A percentile compares a stretch with the other conserved stretches of the same genome.
Conservation (phyloP, 1,140 invertebrate genomes). For the Drosophila kohkoa region DNA sequence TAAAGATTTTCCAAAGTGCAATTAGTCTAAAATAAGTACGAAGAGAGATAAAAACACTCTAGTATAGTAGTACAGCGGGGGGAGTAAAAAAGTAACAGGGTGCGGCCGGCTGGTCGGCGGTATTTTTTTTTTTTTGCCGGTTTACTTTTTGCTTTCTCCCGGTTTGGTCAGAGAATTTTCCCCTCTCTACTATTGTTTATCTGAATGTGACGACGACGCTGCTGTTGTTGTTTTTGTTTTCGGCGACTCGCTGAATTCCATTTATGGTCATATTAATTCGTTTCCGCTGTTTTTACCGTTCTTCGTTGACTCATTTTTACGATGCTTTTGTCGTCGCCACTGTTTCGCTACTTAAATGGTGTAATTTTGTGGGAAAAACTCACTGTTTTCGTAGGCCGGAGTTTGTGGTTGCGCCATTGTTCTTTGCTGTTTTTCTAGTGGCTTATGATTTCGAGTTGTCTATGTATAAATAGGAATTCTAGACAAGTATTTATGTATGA, state of each 20-base stretch:
- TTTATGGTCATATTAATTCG: slow-evolving; percentile 75
- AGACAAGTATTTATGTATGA: slow-evolving; percentile 33
- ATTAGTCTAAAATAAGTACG: background rate
- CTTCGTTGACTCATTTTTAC: slow-evolving; percentile 71
- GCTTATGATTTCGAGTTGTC: slow-evolving; percentile 16
- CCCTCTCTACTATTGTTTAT: slow-evolving; percentile 32
- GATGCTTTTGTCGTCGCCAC: background rate
- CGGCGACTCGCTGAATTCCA: slow-evolving; percentile 47
- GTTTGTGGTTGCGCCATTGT: slow-evolving; percentile 79
- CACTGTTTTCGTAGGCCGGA: slow-evolving; percentile 83
- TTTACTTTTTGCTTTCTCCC: slow-evolving; percentile 30
- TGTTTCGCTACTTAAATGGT: slow-evolving; percentile 29
- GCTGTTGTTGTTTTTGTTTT: background rate
- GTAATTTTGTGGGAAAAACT: slow-evolving; percentile 50
- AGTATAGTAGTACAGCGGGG: background rate
- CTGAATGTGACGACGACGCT: slow-evolving; percentile 13
- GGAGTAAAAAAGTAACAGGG: slow-evolving; percentile 47
- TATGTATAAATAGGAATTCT: slow-evolving; percentile 52
- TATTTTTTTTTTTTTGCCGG: slow-evolving; percentile 35
- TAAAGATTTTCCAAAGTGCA: slow-evolving; percentile 74
- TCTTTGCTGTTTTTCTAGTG: slow-evolving; percentile 31
- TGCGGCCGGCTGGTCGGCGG: slow-evolving; percentile 48
- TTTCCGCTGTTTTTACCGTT: slow-evolving; percentile 77
- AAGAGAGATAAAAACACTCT: background rate
- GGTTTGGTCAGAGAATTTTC: background rate